Evolutionary conservation across 2,888 invertebrate genomes (phyloP).

Genomic region (Latheticus oryzae): DNA sequence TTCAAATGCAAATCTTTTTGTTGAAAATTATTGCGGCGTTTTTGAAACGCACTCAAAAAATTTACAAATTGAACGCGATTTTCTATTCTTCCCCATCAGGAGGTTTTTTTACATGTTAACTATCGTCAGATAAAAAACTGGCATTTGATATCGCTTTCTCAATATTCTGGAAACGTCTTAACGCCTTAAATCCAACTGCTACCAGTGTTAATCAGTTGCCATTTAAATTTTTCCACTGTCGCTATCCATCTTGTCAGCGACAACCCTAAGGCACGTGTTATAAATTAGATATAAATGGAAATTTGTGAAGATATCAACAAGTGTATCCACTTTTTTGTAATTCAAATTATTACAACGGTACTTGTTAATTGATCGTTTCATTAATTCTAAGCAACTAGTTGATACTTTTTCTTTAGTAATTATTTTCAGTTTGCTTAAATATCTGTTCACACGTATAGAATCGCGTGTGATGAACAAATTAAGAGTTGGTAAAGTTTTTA

Average conservation of each 20-base stretch:
- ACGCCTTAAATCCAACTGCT: too few species aligned
- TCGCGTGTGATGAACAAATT: slow-evolving; percentile 7
- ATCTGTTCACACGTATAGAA: not conserved
- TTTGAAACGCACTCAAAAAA: too few species aligned
- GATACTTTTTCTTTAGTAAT: too few species aligned
- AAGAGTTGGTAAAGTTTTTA: too few species aligned
- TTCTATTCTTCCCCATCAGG: too few species aligned
- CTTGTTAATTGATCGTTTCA: slow-evolving; percentile 6
- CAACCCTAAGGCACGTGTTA: slow-evolving; percentile 9
- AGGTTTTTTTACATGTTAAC: too few species aligned
- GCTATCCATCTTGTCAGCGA: not conserved
- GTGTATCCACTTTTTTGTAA: not conserved
- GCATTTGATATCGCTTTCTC: not conserved
- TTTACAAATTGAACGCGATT: too few species aligned
- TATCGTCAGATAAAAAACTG: too few species aligned
- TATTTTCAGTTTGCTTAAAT: slow-evolving; percentile 3
- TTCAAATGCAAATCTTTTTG: too few species aligned
- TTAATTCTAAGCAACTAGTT: too few species aligned
- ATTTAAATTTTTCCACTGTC: slow-evolving; percentile 5
- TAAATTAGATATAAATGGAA: slow-evolving; percentile 1
- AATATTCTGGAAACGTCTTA: slow-evolving; percentile 1
- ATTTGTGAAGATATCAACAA: not conserved
- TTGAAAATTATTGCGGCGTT: too few species aligned
- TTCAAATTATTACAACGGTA: slow-evolving; percentile 5
- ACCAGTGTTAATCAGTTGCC: slow-evolving; percentile 4